These are phyloP conservation scores for Lingula anatina DNA, from an alignment of 2,888 invertebrate species.

Conservation along the genomic window DNA sequence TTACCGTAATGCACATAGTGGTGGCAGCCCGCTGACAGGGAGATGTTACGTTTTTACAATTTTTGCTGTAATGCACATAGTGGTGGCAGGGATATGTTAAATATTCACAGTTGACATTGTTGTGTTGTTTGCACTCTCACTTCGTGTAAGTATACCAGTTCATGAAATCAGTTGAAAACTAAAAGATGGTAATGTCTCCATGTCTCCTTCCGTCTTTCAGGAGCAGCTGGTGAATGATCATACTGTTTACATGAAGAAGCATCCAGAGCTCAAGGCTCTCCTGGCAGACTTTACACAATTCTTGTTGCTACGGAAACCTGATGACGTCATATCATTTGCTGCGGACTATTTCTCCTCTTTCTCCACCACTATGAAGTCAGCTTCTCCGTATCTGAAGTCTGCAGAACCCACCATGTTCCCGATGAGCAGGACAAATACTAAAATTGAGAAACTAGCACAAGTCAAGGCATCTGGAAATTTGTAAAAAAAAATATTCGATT, in stretches of 20 bases:
- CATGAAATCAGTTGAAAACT: background rate
- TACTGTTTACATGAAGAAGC: conserved; percentile 42
- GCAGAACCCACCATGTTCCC: conserved; percentile 37
- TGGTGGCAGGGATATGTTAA: no score
- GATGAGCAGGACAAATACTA: conserved; percentile 10
- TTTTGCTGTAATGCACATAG: no score
- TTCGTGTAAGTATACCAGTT: background rate
- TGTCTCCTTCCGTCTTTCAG: conserved; percentile 15
- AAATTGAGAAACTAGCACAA: conserved; percentile 4
- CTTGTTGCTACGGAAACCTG: conserved; percentile 49
- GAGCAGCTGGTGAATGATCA: conserved; percentile 48
- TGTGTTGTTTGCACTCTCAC: background rate
- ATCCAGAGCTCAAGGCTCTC: conserved; percentile 48
- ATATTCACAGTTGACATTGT: background rate
- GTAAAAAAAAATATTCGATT: no score
- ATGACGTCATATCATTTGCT: conserved; percentile 46
- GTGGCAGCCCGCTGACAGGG: no score
- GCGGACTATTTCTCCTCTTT: conserved; percentile 51
- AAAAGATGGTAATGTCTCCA: background rate
- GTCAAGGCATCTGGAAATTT: no score
- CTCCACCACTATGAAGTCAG: conserved; percentile 35
- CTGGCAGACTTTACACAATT: conserved; percentile 52
- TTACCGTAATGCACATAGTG: no score
- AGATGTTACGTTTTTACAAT: no score
- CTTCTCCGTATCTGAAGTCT: conserved; percentile 32